Evolutionary conservation across 2,113 vertebrate genomes (phyloP).

Genomic region (Laticauda laticaudata): DNA sequence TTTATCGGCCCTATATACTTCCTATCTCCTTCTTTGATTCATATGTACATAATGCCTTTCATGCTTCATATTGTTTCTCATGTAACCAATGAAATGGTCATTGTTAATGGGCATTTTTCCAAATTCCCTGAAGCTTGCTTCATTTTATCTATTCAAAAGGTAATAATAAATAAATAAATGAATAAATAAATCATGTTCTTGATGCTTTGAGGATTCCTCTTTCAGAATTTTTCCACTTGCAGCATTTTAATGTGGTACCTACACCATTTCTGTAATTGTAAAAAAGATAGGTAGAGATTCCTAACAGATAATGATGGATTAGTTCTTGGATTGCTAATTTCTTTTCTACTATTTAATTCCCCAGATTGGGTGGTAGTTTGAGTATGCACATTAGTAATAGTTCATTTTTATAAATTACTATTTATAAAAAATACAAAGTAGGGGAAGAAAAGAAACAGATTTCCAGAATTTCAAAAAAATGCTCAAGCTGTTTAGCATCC

Average conservation of each 20-base stretch:
- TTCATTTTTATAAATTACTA: neutral
- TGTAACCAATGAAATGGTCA: neutral
- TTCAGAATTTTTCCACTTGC: neutral
- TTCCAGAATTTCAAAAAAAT: neutral
- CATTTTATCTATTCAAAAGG: neutral
- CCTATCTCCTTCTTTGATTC: neutral
- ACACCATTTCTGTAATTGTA: neutral
- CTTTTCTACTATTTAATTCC: neutral
- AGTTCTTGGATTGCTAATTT: neutral
- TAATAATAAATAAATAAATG: neutral
- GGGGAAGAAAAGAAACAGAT: neutral
- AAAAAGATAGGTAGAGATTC: neutral
- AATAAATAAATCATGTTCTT: neutral
- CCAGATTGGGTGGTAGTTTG: neutral
- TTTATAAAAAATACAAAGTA: neutral
- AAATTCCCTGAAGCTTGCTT: neutral
- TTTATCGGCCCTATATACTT: neutral
- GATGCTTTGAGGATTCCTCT: neutral
- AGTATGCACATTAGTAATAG: neutral
- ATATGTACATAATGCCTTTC: neutral
- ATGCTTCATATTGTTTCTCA: neutral
- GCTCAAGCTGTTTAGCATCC: neutral
- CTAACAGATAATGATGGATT: neutral
- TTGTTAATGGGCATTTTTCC: neutral
- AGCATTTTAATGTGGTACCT: neutral